Base-by-base conservation (phyloP, 2,113 vertebrate species). In the Trichomycterus rosablanca region DNA sequence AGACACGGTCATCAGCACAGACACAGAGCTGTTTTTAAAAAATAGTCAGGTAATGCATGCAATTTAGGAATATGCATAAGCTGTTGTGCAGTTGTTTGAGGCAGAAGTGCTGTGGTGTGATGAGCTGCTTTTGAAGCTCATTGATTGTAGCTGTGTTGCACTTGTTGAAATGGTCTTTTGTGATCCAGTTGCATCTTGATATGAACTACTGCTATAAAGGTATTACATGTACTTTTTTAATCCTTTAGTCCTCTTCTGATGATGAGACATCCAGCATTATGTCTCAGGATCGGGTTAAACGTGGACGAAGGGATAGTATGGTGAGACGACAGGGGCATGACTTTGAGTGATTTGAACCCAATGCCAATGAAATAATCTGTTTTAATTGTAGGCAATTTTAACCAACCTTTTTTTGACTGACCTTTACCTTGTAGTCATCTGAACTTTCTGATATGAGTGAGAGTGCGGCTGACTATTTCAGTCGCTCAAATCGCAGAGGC, bases 391-490 rank as follows among this genome's bases (percentile, higher is more conserved):
- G 46, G 30, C 1, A 2, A 26, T 23, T 35, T 63, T 11, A 24
- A 43, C 5, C 11, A 7, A 22, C 15, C 32, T 20, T 16, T 15
- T 45, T 14, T 37, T 22, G 28, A 2, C 35, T 45, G 30, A 10
- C 44, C 18, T 57, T 45, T 59, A 45, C 23, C 11, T 37, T 72
- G 34, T 88, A 95, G 91, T 86, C 75, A 1, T 91, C 85, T 79
- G 87, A 84, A 80, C 89, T 94, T 87, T 93, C 88, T 70, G 86
- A 87, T 79, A 84, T 84, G 74, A 95, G 87, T 71, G 93, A 92
- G 79, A 93, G 91, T 52, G 84, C 93, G 9, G 96, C 96, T 45
- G 95, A 98, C 79, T 97, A 92, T 90, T 98, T 98, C 54, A 92
- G 94, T 74, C 91, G 90, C 73, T 90, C 91, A 75, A 92, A 80